Conservation (phyloP, 2,113 vertebrate genomes). For the Crotalus tigris region DNA sequence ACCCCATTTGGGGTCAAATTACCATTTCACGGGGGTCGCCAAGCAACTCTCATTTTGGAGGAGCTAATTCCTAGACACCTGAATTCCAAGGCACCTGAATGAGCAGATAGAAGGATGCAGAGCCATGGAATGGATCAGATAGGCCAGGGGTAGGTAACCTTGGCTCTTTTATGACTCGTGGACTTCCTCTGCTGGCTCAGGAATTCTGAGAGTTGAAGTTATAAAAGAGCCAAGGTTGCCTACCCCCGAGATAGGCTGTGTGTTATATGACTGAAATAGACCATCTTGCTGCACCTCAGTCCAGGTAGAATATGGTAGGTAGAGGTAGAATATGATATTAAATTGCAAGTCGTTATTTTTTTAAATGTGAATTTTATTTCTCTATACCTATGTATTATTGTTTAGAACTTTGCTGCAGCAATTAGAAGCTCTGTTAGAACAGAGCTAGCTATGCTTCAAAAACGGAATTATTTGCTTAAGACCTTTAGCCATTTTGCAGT, state of each 20-base stretch:
- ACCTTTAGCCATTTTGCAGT: neutral
- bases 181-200: too few species aligned
- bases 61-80: neutral
- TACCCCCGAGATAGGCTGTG: neutral
- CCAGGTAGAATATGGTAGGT: neutral
- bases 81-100: neutral
- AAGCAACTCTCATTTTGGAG: neutral
- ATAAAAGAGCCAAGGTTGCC: too few species aligned
- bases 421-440: neutral
- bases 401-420: neutral
- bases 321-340: neutral
- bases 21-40: too few species aligned
- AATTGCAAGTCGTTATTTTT: neutral
- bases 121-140: neutral
- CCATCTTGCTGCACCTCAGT: neutral
- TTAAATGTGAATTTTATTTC: neutral
- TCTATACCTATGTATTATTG: neutral
- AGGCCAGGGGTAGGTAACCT: too few species aligned
- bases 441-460: neutral
- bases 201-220: too few species aligned
- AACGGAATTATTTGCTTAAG: neutral
- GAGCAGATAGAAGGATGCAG: neutral
- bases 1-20: too few species aligned
- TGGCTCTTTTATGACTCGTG: too few species aligned
- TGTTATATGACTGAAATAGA: neutral